A percentile compares a stretch with the other conserved stretches of the same genome.
Conservation (phyloP, 2,113 vertebrate species). For the Myiopsitta monachus region DNA sequence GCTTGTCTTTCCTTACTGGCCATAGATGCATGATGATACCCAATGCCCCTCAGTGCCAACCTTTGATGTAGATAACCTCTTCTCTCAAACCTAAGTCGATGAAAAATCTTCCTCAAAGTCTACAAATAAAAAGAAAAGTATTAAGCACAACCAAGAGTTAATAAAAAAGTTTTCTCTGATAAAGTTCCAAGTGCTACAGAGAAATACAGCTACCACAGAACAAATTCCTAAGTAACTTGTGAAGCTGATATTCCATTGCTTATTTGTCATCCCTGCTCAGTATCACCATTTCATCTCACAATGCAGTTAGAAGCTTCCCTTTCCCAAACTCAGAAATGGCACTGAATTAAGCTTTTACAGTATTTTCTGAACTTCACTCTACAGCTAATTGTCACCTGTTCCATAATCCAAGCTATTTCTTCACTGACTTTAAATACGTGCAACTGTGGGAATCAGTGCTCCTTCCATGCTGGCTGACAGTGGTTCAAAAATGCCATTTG, state of each 20-base stretch:
- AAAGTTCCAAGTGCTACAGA: neutral
- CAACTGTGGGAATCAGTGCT: neutral
- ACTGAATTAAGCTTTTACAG: neutral
- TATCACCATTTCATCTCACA: neutral
- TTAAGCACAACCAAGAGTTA: neutral
- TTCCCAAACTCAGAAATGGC: neutral
- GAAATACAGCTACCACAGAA: neutral
- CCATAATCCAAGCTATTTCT: neutral
- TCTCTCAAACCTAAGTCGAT: neutral
- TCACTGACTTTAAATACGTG: neutral
- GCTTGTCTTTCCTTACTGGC: neutral
- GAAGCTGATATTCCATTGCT: neutral
- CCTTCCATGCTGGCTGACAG: neutral
- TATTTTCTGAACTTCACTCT: neutral
- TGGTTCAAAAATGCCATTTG: neutral
- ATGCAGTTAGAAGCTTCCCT: neutral
- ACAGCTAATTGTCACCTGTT: neutral
- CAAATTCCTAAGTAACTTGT: neutral
- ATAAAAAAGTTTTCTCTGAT: neutral
- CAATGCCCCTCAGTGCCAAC: slow-evolving; percentile 66
- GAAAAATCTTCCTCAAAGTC: slow-evolving; percentile 59
- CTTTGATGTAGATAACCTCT: neutral
- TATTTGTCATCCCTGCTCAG: neutral
- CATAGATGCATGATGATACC: slow-evolving; percentile 67
- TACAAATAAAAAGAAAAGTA: neutral